Evolutionary conservation across 2,888 invertebrate species (phyloP).

Genomic region (Cryptus armator): DNA sequence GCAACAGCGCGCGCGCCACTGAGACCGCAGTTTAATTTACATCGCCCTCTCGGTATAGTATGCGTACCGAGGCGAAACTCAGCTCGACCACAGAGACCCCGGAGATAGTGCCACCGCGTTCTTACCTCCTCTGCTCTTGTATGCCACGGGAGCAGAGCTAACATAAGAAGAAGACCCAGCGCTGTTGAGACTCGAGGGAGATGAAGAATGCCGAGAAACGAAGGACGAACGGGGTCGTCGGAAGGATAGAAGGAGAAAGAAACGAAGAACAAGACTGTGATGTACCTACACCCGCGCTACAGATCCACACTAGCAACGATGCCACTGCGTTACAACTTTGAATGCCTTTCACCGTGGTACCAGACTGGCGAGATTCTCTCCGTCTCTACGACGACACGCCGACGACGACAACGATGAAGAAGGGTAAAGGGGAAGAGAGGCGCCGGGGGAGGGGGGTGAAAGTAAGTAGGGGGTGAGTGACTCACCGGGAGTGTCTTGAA

Average conservation of each 20-base stretch:
- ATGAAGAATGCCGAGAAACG: constrained; percentile 31
- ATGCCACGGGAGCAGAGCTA: constrained; percentile 30
- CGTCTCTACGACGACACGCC: constrained; percentile 22
- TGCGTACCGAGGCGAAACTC: constrained; percentile 60
- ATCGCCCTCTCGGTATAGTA: constrained; percentile 56
- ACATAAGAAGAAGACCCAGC: constrained; percentile 35
- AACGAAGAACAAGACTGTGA: constrained; percentile 34
- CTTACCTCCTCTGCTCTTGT: constrained; percentile 48
- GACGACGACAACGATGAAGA: constrained; percentile 21
- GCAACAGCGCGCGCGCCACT: constrained; percentile 53
- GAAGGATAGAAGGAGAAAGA: constrained; percentile 31
- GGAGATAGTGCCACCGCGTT: constrained; percentile 56
- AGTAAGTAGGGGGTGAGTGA: constrained; percentile 39
- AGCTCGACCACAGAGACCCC: constrained; percentile 57
- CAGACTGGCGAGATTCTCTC: constrained; percentile 26
- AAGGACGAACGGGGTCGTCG: neutral
- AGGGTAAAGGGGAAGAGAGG: neutral
- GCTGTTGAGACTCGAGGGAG: constrained; percentile 40
- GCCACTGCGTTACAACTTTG: constrained; percentile 26
- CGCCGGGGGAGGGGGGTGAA: neutral
- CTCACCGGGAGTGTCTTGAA: constrained; percentile 50
- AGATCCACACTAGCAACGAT: constrained; percentile 14
- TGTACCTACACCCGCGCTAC: constrained; percentile 27
- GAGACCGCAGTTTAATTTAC: constrained; percentile 73
- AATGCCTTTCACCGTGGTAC: constrained; percentile 37